Evolutionary conservation across 2,888 invertebrate genomes (phyloP), one percentile per base, ranked within the genome.

Genomic region (Chalcis sispes): DNA sequence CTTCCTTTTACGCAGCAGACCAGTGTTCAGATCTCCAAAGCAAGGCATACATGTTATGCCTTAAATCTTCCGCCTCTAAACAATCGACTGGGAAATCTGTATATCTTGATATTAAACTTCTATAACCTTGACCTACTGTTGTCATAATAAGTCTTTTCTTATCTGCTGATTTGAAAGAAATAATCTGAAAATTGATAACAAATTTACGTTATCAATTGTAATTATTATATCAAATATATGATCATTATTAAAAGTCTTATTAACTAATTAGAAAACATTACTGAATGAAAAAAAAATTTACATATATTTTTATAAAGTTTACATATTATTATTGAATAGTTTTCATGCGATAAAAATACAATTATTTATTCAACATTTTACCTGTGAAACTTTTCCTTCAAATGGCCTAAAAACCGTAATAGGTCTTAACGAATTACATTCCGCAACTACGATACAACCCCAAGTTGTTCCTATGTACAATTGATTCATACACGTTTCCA

Each of bases 391-490:
- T 88, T 96, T 94, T 82, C 94, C 94, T 88, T 96, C 95, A 85
- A 95, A 96, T 0, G 97, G 96, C 48, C 97, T 91, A 90, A 97
- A 97, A n/a, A 98, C 95, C 2, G 96, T 96, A 74, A 97, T 93
- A 0, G 98, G 98, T 1, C 95, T 90, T 81, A 98, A 91, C 0
- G 94, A 92, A 72, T 91, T 90, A 20, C 94, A 92, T 87, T 97
- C 97, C 0, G 96, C 96, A 5, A 98, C 95, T 67, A 98, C 94
- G 58, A 99, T 90, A 87, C 97, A 97, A 27, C 99, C 99, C 95
- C 96, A 96, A 7, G 96, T 96, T 0, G 98, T 98, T 58, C 98
- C 98, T 77, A 96, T 94, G 88, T 96, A 97, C 50, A 98, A 90
- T 83, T 94, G 93, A 36, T 92, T 87, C 78, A 83, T 82, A 62